Conservation (phyloP, 2,888 invertebrate genomes). For the Trissonchulus sp. region DNA sequence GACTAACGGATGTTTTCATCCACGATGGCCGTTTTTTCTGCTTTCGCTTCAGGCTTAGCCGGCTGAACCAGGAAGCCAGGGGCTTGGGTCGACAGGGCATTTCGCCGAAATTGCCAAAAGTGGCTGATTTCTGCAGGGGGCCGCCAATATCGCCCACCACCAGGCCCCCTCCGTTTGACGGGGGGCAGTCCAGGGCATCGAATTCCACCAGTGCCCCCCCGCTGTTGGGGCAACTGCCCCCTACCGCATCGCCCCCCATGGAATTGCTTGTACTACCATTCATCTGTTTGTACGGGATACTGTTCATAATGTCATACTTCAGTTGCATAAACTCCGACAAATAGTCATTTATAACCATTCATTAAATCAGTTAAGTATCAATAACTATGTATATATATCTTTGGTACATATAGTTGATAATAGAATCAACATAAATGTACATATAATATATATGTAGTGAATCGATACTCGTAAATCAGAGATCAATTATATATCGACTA, state of each 20-base stretch:
- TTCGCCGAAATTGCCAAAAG: slow-evolving; percentile 46
- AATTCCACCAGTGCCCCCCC: background rate
- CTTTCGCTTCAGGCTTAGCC: slow-evolving; percentile 33
- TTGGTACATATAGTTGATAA: too few species aligned
- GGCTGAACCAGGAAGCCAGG: slow-evolving; percentile 36
- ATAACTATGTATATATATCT: too few species aligned
- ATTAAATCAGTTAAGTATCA: too few species aligned
- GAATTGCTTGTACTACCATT: background rate
- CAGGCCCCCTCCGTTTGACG: background rate
- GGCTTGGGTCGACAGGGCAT: background rate
- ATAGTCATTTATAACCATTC: too few species aligned
- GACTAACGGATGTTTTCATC: slow-evolving; percentile 45
- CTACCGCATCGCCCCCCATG: background rate
- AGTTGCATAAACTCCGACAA: too few species aligned
- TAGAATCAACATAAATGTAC: too few species aligned
- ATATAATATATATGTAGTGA: too few species aligned
- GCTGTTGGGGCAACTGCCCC: background rate
- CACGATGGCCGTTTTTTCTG: slow-evolving; percentile 20
- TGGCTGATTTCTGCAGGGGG: slow-evolving; percentile 41
- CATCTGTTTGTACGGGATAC: background rate
- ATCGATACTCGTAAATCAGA: too few species aligned
- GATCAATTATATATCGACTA: too few species aligned
- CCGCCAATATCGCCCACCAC: background rate
- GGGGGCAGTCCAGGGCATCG: slow-evolving; percentile 2
- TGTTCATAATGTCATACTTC: background rate